A percentile compares a stretch with the other conserved stretches of the same genome.
Evolutionary conservation across 2,888 invertebrate genomes (phyloP).

Genomic region (Andricus curvator): DNA sequence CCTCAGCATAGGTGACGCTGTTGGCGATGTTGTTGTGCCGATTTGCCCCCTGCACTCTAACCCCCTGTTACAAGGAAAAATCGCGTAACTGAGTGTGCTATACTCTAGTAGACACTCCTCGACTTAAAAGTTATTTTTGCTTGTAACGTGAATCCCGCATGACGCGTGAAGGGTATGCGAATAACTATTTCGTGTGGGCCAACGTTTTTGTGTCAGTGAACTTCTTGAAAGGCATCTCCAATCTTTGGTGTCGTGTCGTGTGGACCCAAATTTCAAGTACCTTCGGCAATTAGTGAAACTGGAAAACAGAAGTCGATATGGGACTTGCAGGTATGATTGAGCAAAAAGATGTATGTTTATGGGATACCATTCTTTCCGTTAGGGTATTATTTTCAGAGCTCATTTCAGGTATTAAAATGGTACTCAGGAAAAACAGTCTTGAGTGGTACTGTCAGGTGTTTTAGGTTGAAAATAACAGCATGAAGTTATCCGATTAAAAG

Average conservation of each 20-base stretch:
- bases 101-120: constrained; percentile 24
- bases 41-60: neutral
- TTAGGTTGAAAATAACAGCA: too few species aligned
- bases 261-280: neutral
- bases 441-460: too few species aligned
- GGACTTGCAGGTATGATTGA: constrained; percentile 39
- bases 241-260: neutral
- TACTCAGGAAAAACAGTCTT: too few species aligned
- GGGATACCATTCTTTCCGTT: too few species aligned
- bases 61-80: neutral
- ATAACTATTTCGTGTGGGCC: constrained; percentile 33
- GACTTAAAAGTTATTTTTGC: constrained; percentile 42
- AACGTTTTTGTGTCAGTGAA: constrained; percentile 44
- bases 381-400: too few species aligned
- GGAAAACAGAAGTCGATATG: constrained; percentile 21
- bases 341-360: neutral
- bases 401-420: too few species aligned
- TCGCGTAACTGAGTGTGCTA: neutral
- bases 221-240: constrained; percentile 19
- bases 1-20: constrained; percentile 8
- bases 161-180: constrained; percentile 26
- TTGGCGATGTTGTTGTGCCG: neutral
- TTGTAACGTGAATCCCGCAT: constrained; percentile 31
- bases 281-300: neutral
- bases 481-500: too few species aligned